Conservation (phyloP, 2,888 invertebrate genomes). For the Drosophila affinis region DNA sequence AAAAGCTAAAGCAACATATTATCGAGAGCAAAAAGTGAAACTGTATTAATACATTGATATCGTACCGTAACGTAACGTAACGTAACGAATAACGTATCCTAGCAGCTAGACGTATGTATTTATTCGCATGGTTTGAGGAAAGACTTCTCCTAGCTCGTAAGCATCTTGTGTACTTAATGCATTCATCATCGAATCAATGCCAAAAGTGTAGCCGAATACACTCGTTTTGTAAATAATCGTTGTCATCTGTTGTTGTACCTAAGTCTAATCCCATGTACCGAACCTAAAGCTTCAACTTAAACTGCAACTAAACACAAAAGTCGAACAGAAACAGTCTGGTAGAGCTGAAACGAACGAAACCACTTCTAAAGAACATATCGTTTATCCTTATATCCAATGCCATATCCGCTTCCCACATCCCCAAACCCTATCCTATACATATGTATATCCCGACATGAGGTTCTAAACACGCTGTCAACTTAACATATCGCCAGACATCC, state of each 20-base stretch:
- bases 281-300: neutral
- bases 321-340: constrained; percentile 9
- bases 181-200: constrained; percentile 59
- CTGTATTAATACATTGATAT: constrained; percentile 61
- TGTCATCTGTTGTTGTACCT: constrained; percentile 71
- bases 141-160: constrained; percentile 73
- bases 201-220: constrained; percentile 66
- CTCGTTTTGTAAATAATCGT: constrained; percentile 73
- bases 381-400: constrained; percentile 37
- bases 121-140: constrained; percentile 78
- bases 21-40: constrained; percentile 27
- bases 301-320: too few species aligned
- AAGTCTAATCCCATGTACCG: constrained; percentile 36
- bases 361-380: constrained; percentile 49
- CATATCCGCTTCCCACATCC: constrained; percentile 10
- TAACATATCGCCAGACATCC: constrained; percentile 13
- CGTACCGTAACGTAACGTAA: constrained; percentile 35
- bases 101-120: constrained; percentile 57
- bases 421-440: neutral
- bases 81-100: constrained; percentile 54
- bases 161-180: constrained; percentile 69
- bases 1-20: constrained; percentile 2
- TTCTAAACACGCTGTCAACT: neutral
- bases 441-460: neutral
- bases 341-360: constrained; percentile 19